Base-by-base conservation (phyloP, 2,797 vertebrate species). In the Diglossa cyanea region DNA sequence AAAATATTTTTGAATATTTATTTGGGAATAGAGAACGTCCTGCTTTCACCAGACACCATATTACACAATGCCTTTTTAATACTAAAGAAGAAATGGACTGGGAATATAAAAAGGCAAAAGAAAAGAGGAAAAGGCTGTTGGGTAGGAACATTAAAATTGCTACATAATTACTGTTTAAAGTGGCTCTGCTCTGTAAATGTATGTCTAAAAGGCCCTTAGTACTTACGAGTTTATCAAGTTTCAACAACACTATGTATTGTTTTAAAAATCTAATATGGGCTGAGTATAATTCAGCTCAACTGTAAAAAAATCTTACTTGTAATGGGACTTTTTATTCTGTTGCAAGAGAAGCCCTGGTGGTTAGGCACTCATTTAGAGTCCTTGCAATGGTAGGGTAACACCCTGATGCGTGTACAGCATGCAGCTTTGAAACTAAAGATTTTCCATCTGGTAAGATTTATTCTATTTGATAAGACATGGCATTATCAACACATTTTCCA, bases 1-100 rank as follows among this genome's bases (percentile, higher is more conserved):
- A 96, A 95, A 97, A 89, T 95, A 94, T 91, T 92, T 95, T 88
- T 94, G 60, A 94, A 96, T 97, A 94, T 97, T 95, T 96, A 95
- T 93, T 92, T 94, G 76, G 51, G 48, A 93, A 62, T 90, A 80
- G 78, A 91, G 85, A 92, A 94, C 42, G 39, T 83, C 42, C 37
- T 80, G 50, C 51, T 72, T 95, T 96, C 74, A 93, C 44, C 55
- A 93, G 81, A 80, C 61, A 88, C 91, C 42, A 61, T 75, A 72
- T 94, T 95, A 90, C 65, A 71, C 88, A 95, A 95, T 91, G 70
- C 48, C 28, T 76, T 86, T 92, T 90, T 83, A 94, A 92, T 91
- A 47, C n/a, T 67, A 19, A 30, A 66, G 40, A 37, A 79, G 90
- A 95, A 85, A 65, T 37, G 7, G 63, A 68, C 45, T 42, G 35